These are phyloP conservation scores for Rhopalosiphum padi DNA, from an alignment of 1,140 invertebrate genomes.

Conservation along the genomic window DNA sequence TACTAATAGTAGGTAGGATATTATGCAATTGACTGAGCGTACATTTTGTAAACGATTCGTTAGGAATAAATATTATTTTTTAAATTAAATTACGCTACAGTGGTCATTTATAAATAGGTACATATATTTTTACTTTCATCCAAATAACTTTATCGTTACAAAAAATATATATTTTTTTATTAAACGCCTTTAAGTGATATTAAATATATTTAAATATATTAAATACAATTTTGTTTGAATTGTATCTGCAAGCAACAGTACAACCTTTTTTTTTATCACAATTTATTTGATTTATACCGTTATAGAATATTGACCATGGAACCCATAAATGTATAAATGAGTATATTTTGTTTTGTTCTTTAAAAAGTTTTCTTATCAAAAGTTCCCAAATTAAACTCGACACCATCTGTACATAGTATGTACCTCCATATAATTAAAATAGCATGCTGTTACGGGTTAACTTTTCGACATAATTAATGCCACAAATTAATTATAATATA, in stretches of 20 bases:
- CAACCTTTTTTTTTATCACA: not conserved
- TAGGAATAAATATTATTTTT: not conserved
- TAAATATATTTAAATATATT: not conserved
- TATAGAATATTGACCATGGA: not conserved
- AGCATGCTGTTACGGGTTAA: conserved; percentile 28
- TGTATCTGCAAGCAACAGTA: not conserved
- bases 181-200: not conserved
- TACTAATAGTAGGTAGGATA: not conserved
- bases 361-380: not conserved
- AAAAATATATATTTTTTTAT: not conserved
- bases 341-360: not conserved
- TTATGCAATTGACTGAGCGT: not conserved
- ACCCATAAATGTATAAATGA: not conserved
- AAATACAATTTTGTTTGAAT: not conserved
- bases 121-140: not conserved
- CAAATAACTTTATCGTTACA: not conserved
- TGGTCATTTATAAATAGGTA: not conserved
- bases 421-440: conserved; percentile 39
- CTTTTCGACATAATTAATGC: conserved; percentile 35
- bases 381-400: conserved; percentile 21
- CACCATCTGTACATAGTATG: not conserved
- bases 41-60: not conserved
- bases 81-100: not conserved
- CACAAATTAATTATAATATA: conserved; percentile 32
- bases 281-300: not conserved